Evolutionary conservation across 2,113 vertebrate genomes (phyloP), one percentile per base, ranked within the genome.

Genomic region (Podarcis muralis): DNA sequence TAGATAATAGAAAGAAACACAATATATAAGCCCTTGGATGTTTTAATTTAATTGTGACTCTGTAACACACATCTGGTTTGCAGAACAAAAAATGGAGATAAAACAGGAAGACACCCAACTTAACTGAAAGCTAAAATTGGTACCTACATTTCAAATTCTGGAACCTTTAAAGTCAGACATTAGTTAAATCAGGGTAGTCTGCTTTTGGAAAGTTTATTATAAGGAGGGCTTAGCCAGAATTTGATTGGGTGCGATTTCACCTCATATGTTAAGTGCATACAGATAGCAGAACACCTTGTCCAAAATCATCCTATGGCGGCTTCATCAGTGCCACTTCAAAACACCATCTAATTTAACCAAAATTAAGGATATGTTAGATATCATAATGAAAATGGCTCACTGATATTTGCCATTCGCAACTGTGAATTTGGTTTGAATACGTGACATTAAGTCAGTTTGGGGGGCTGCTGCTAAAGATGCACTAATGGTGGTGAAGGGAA

Each of bases 31-130:
- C 37, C 37, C 16, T 6, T 77, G 59, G 57, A 88, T 76, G n/a
- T 65, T 65, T 88, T 83, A 76, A 48, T 77, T 5, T 32, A 76
- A 32, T 88, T 88, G 71, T 77, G n/a, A 81, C 16, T 74, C 68
- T 83, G 22, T 18, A 53, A 66, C 23, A 75, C 23, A 75, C 35
- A 32, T 66, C 13, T 37, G n/a, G 72, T 66, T 27, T 75, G 18
- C 20, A 66, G 3, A 32, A 15, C 30, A 76, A 76, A 13, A 83
- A 83, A 59, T 13, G 11, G 27, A 30, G 16, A 35, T 13, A 68
- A 48, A 88, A 48, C 2, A 68, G 59, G 30, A 68, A 68, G 22
- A 65, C 7, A 83, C 83, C 40, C 72, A 83, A 15, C 22, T 43
- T 82, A 43, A 75, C 11, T 13, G 25, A 66, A 88, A 83, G 27